These are phyloP conservation scores for Protosalanx chinensis DNA, from an alignment of 2,797 vertebrate genomes.

Conservation along the genomic window DNA sequence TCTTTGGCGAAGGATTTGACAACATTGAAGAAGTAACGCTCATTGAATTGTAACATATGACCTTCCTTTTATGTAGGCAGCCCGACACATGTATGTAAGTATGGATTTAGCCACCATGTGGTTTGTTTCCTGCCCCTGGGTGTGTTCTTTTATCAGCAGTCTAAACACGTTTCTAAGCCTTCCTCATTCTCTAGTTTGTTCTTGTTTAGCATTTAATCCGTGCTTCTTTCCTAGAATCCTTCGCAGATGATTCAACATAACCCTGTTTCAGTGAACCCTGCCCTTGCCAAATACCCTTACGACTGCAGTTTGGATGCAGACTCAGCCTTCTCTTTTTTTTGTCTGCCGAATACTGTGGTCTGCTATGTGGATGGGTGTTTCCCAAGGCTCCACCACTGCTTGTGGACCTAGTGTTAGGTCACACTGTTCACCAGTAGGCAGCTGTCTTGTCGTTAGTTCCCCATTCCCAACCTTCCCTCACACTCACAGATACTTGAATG, in stretches of 20 bases:
- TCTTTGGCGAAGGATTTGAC: constrained; percentile 9
- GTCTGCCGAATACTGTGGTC: background rate
- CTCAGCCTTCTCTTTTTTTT: background rate
- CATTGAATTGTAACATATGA: constrained; percentile 28
- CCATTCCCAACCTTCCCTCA: background rate
- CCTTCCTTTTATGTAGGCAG: constrained; percentile 56
- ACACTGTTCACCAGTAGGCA: too few relatives aligned
- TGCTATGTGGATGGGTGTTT: constrained; percentile 13
- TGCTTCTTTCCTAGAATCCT: constrained; percentile 16
- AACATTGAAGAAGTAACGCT: background rate
- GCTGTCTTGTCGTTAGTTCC: background rate
- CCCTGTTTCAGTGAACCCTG: background rate
- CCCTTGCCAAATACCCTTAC: constrained; percentile 23
- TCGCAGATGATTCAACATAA: constrained; percentile 14
- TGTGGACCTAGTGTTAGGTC: constrained; percentile 15
- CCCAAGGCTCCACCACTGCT: constrained; percentile 26
- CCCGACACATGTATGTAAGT: constrained; percentile 71
- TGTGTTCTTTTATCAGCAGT: constrained; percentile 27
- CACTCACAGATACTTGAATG: constrained; percentile 20
- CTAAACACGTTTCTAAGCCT: background rate
- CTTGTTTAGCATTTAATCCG: constrained; percentile 52
- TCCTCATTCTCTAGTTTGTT: too few relatives aligned
- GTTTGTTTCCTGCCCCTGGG: constrained; percentile 36
- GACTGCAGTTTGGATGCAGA: too few relatives aligned
- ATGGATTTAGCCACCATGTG: constrained; percentile 33